These are phyloP conservation scores for Copidosoma floridanum DNA, from an alignment of 1,140 invertebrate genomes.

Conservation along the genomic window DNA sequence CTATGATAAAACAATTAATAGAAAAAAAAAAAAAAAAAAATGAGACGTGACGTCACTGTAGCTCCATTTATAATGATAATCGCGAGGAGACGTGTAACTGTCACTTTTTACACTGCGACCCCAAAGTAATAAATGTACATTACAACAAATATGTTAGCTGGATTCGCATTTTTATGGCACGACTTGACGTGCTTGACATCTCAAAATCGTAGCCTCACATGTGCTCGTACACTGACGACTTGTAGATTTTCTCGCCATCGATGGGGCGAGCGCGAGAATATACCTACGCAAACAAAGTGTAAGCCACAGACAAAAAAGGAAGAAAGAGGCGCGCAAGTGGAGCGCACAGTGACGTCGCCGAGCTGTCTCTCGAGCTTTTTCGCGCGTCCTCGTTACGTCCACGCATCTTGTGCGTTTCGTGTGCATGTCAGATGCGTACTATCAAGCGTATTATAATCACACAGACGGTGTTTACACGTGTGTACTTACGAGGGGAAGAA, in stretches of 20 bases:
- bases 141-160: too few relatives aligned
- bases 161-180: background rate
- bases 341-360: conserved; percentile 10
- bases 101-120: background rate
- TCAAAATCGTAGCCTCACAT: too few relatives aligned
- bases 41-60: conserved; percentile 6
- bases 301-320: conserved; percentile 7
- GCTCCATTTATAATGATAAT: background rate
- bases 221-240: too few relatives aligned
- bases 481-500: too few relatives aligned
- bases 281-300: too few relatives aligned
- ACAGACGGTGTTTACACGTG: background rate
- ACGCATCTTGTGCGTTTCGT: too few relatives aligned
- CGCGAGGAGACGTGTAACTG: background rate
- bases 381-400: conserved; percentile 12
- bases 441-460: conserved; percentile 12
- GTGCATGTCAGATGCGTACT: too few relatives aligned
- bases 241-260: background rate
- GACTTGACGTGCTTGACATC: background rate
- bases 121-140: too few relatives aligned
- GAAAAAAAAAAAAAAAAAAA: too few relatives aligned
- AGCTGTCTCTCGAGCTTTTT: conserved; percentile 13
- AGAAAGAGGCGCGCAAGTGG: conserved; percentile 2
- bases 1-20: background rate
- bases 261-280: background rate